Evolutionary conservation across 2,797 vertebrate species (phyloP), one percentile per base, ranked within the genome.

Genomic region (Cossypha dichroa): DNA sequence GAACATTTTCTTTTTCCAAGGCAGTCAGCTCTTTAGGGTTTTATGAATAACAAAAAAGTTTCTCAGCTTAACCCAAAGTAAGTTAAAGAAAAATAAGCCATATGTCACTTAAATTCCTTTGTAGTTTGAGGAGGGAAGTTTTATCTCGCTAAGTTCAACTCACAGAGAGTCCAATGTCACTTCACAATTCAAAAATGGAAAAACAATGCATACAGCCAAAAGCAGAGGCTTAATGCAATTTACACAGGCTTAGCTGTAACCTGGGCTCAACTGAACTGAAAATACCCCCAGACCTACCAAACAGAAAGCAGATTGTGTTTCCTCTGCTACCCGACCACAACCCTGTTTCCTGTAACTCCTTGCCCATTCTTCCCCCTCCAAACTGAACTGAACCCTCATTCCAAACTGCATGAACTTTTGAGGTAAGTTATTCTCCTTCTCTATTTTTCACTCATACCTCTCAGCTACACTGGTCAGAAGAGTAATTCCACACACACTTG

Each of bases 21-120:
- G n/a, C 49, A 93, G 59, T 85, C 91, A 91, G 63, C 34, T 91
- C 16, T 45, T 87, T 51, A 78, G 78, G 43, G 36, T 64, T 83
- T 91, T 64, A 51, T 29, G 28, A 86, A 56, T 26, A 95, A 80
- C 45, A 92, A 45, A 60, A 74, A 49, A 60, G 34, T 58, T 83
- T 95, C 72, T 62, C 85, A 90, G 67, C 23, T 88, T 58, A 94
- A 88, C 55, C 19, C 69, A 86, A 90, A 83, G 20, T n/a, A 90
- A 88, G 40, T 45, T 72, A 38, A 77, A 85, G 54, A 56, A 90
- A 95, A 88, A 81, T 52, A 88, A 75, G 36, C 58, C 48, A 43
- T 25, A 18, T 20, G 41, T 34, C 67, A 48, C 48, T 59, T 45
- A 36, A 75, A 63, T 55, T 78, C 25, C 54, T 59, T 29, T 75